A percentile compares a stretch with the other conserved stretches of the same genome.
Evolutionary conservation across 2,888 invertebrate genomes (phyloP).

Genomic region (Candidula unifasciata): DNA sequence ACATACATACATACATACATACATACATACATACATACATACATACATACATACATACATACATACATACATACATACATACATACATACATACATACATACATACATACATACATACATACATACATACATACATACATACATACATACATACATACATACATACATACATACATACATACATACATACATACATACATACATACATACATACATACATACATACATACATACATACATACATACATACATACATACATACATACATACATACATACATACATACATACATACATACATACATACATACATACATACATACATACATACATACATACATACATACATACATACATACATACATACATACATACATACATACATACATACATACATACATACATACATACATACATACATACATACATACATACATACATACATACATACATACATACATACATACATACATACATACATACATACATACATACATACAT

Average conservation of each 20-base stretch:
- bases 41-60: too few species aligned
- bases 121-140: not conserved
- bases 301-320: constrained; percentile 7
- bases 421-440: too few species aligned
- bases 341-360: too few species aligned
- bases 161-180: not conserved
- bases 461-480: too few species aligned
- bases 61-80: not conserved
- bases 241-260: not conserved
- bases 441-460: too few species aligned
- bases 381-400: not conserved
- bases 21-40: too few species aligned
- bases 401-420: not conserved
- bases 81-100: not conserved
- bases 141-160: not conserved
- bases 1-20: too few species aligned
- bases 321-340: constrained; percentile 7
- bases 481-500: too few species aligned
- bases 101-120: not conserved
- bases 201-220: not conserved
- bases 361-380: not conserved
- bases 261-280: constrained; percentile 7
- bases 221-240: constrained; percentile 5
- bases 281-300: constrained; percentile 7
- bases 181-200: not conserved